phyloP scores from a whole-genome alignment of 2,888 invertebrate species.

The Pantelozetes paolii region DNA sequence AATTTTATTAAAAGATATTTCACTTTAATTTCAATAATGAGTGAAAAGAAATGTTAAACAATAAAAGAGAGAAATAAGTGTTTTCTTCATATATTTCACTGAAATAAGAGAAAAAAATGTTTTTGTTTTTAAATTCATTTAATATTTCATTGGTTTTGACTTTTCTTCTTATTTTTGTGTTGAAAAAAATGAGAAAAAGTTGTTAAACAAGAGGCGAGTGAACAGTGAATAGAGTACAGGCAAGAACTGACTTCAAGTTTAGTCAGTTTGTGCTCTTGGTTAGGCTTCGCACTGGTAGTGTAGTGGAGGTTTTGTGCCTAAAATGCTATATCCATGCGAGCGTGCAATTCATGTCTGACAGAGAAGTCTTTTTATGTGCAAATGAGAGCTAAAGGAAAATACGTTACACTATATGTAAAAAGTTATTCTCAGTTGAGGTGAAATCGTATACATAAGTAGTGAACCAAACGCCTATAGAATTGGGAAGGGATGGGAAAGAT shows the following conservation, averaged over 20 bases:
- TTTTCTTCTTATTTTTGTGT: background rate
- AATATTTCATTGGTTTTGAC: constrained; percentile 21
- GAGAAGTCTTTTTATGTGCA: constrained; percentile 40
- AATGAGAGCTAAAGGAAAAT: constrained; percentile 39
- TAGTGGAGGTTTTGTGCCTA: background rate
- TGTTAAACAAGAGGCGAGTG: constrained; percentile 22
- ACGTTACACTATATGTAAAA: constrained; percentile 28
- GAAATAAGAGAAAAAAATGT: background rate
- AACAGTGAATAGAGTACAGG: background rate
- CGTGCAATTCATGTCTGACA: constrained; percentile 35
- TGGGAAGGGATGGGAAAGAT: constrained; percentile 24
- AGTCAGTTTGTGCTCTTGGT: constrained; percentile 27
- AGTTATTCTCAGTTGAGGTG: background rate
- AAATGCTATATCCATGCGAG: constrained; percentile 11
- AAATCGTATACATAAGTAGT: constrained; percentile 22
- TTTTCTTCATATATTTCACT: background rate
- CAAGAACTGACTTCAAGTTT: constrained; percentile 18
- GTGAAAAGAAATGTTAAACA: background rate
- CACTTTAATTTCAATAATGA: background rate
- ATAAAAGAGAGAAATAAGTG: background rate
- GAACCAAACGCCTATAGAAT: constrained; percentile 26
- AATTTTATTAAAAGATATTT: constrained; percentile 22
- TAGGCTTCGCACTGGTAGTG: background rate
- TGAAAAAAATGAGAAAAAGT: background rate
- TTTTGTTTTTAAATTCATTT: constrained; percentile 19